Percentiles rank a stretch among this genome's conserved stretches.
Conservation (phyloP, 2,113 vertebrate genomes). For the Prionailurus bengalensis region DNA sequence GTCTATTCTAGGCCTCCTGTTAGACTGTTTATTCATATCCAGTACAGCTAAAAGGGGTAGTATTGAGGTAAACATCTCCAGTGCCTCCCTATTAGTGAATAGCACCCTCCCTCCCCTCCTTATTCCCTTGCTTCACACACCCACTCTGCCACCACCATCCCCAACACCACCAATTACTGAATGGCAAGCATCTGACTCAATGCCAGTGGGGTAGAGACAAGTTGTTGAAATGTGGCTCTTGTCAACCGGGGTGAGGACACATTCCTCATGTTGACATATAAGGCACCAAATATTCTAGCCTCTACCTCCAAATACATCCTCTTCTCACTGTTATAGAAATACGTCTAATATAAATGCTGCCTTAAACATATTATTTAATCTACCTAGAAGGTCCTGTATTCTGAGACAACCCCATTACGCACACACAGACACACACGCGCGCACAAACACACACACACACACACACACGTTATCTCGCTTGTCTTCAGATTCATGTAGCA, state of each 20-base stretch:
- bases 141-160: neutral
- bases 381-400: neutral
- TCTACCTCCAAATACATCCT: neutral
- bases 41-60: neutral
- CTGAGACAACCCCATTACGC: neutral
- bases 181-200: neutral
- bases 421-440: neutral
- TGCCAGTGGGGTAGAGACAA: neutral
- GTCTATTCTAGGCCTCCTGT: neutral
- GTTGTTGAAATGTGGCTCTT: neutral
- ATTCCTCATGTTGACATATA: neutral
- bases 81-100: neutral
- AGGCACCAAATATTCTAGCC: neutral
- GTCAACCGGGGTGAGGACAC: neutral
- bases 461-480: neutral
- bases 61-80: neutral
- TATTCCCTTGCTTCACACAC: rapidly evolving
- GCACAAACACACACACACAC: neutral
- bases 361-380: conserved; percentile 22
- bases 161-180: neutral
- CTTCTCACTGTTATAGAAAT: neutral
- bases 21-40: neutral
- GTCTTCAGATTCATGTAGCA: neutral
- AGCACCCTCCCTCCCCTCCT: neutral
- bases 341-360: neutral